phyloP scores from a whole-genome alignment of 1,140 invertebrate genomes.

The Drosophila kikkawai region DNA sequence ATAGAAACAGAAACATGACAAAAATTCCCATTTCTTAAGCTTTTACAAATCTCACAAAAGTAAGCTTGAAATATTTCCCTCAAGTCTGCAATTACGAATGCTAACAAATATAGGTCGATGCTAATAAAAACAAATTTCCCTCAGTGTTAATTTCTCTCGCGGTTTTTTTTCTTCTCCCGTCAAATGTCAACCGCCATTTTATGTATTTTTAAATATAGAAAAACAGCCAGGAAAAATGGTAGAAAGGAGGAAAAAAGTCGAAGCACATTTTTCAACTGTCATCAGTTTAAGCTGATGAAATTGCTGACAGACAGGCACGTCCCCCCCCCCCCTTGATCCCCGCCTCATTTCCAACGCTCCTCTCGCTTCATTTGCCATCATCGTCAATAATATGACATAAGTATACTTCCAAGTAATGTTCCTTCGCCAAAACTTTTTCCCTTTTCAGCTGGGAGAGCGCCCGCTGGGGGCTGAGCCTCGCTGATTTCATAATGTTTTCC shows the following conservation, averaged over 20 bases:
- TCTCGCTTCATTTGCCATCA: conserved; percentile 61
- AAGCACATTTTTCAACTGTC: conserved; percentile 72
- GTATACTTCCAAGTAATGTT: conserved; percentile 37
- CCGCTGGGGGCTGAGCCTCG: conserved; percentile 26
- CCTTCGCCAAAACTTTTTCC: conserved; percentile 26
- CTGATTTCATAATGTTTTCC: conserved; percentile 69
- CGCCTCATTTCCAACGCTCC: conserved; percentile 12
- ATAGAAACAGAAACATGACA: rapidly evolving
- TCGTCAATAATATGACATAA: conserved; percentile 75
- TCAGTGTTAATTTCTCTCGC: not conserved
- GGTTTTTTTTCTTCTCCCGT: conserved; percentile 20
- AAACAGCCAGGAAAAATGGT: conserved; percentile 9
- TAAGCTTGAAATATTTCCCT: not conserved
- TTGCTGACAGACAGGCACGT: conserved; percentile 29
- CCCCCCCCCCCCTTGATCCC: not conserved
- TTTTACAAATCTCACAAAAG: not conserved
- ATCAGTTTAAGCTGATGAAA: conserved; percentile 72
- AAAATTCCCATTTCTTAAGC: not conserved
- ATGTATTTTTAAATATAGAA: conserved; percentile 60
- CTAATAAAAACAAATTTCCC: too few species aligned
- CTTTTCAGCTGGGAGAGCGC: conserved; percentile 8
- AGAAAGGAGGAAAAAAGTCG: conserved; percentile 26
- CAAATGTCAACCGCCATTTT: conserved; percentile 72
- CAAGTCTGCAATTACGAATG: too few species aligned
- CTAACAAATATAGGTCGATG: too few species aligned